phyloP scores from a whole-genome alignment of 2,797 vertebrate species.

The Syngnathus acus region DNA sequence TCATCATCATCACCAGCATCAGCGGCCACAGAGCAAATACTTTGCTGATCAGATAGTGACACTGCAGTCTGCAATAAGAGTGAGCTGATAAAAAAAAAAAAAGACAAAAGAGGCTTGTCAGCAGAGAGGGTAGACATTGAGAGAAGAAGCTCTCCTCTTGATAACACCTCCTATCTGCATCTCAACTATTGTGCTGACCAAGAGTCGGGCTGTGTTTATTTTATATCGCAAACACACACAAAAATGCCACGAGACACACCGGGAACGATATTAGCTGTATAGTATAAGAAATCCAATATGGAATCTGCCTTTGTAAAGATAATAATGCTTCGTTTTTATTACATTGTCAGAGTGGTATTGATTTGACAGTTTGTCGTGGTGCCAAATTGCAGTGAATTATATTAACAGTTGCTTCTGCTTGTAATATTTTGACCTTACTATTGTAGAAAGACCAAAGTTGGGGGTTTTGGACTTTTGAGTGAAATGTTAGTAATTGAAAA shows the following conservation, averaged over 20 bases:
- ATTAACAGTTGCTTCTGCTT: background rate
- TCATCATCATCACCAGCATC: slow-evolving; percentile 12
- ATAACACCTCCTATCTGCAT: background rate
- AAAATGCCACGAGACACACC: background rate
- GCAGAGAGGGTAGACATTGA: slow-evolving; percentile 7
- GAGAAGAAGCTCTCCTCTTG: background rate
- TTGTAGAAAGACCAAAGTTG: too few relatives aligned
- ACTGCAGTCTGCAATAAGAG: slow-evolving; percentile 16
- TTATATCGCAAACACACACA: background rate
- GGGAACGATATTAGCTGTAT: background rate
- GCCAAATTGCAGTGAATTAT: background rate
- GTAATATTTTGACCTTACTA: background rate
- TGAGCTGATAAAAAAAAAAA: slow-evolving; percentile 9
- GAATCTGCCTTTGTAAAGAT: background rate
- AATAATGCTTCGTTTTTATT: background rate
- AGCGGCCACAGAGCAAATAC: slow-evolving; percentile 12
- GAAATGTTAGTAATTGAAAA: too few relatives aligned
- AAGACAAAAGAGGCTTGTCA: slow-evolving; percentile 1
- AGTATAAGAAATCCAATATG: background rate
- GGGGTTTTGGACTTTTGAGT: too few relatives aligned
- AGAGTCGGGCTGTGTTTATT: background rate
- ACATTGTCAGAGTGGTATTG: background rate
- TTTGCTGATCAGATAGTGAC: slow-evolving; percentile 22
- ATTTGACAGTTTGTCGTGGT: background rate
- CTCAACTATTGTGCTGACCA: slow-evolving; percentile 4